Evolutionary conservation across 2,113 vertebrate species (phyloP).

Genomic region (Reinhardtius hippoglossoides): DNA sequence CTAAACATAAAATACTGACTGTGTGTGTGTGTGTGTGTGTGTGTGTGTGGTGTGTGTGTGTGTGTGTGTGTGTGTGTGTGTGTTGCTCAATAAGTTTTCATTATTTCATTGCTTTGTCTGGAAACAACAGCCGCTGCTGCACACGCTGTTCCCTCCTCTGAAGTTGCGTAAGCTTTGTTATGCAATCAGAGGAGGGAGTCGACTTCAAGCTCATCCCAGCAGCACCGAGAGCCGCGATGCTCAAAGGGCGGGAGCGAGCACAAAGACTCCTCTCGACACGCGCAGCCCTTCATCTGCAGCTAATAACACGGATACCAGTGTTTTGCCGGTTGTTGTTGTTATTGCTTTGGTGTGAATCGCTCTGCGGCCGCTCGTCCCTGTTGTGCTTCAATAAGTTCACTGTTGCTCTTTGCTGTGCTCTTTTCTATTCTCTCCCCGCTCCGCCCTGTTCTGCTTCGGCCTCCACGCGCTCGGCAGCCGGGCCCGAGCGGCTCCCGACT

Average conservation of each 20-base stretch:
- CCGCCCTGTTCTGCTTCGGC: background rate
- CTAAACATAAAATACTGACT: no score
- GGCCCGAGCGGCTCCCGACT: constrained; percentile 19
- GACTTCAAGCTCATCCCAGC: constrained; percentile 64
- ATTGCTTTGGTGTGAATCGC: constrained; percentile 58
- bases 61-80: no score
- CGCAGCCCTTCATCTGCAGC: constrained; percentile 22
- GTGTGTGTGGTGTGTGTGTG: no score
- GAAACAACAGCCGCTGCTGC: constrained; percentile 40
- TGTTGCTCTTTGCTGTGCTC: background rate
- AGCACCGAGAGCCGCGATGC: constrained; percentile 42
- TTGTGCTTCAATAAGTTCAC: constrained; percentile 45
- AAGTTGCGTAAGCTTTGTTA: constrained; percentile 75
- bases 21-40: no score
- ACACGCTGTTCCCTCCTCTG: constrained; percentile 31
- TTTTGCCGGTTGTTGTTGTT: constrained; percentile 57
- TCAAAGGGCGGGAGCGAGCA: constrained; percentile 13
- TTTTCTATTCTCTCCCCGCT: background rate
- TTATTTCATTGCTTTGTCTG: background rate
- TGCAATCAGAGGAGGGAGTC: constrained; percentile 52
- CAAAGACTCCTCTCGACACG: constrained; percentile 22
- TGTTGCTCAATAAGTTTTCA: no score
- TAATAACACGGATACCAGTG: constrained; percentile 16
- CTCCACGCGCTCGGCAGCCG: background rate
- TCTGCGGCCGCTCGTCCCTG: constrained; percentile 15